Evolutionary conservation across 2,113 vertebrate species (phyloP).

Genomic region (Lipophrys pholis): DNA sequence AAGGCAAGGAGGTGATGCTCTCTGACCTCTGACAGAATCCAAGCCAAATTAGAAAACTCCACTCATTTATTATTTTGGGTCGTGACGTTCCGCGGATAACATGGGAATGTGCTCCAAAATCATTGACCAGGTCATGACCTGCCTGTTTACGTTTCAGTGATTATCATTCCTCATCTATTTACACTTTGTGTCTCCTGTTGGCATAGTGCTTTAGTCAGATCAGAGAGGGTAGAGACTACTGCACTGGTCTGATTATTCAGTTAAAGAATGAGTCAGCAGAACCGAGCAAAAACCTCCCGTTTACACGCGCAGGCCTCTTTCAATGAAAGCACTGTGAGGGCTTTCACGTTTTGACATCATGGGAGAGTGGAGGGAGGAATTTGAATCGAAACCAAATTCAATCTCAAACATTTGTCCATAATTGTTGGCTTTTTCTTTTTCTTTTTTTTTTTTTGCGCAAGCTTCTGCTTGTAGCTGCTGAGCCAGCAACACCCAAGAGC

Average conservation of each 20-base stretch:
- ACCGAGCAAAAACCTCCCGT: background rate
- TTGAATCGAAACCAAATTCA: slow-evolving; percentile 53
- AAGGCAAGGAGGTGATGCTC: slow-evolving; percentile 61
- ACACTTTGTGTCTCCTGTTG: slow-evolving; percentile 14
- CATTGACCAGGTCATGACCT: slow-evolving; percentile 26
- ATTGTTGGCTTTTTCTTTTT: slow-evolving; percentile 53
- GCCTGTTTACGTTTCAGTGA: slow-evolving; percentile 38
- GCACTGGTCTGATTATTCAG: slow-evolving; percentile 10
- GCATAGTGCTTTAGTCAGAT: slow-evolving; percentile 4
- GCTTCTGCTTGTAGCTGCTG: slow-evolving; percentile 60
- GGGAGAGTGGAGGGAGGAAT: slow-evolving; percentile 44
- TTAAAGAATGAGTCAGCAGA: slow-evolving; percentile 23
- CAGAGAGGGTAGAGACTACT: background rate
- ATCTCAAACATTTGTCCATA: slow-evolving; percentile 54
- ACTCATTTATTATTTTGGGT: slow-evolving; percentile 66
- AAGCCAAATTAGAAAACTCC: slow-evolving; percentile 70
- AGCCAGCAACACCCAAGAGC: slow-evolving; percentile 67
- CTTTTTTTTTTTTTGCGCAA: slow-evolving; percentile 25
- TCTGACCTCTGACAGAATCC: slow-evolving; percentile 65
- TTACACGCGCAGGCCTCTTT: slow-evolving; percentile 15
- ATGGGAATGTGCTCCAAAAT: slow-evolving; percentile 37
- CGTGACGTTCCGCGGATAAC: slow-evolving; percentile 42
- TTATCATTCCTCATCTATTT: slow-evolving; percentile 43
- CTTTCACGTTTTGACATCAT: slow-evolving; percentile 21
- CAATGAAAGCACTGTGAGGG: background rate